phyloP scores from a whole-genome alignment of 2,888 invertebrate genomes.

The Yponomeuta malinellus region DNA sequence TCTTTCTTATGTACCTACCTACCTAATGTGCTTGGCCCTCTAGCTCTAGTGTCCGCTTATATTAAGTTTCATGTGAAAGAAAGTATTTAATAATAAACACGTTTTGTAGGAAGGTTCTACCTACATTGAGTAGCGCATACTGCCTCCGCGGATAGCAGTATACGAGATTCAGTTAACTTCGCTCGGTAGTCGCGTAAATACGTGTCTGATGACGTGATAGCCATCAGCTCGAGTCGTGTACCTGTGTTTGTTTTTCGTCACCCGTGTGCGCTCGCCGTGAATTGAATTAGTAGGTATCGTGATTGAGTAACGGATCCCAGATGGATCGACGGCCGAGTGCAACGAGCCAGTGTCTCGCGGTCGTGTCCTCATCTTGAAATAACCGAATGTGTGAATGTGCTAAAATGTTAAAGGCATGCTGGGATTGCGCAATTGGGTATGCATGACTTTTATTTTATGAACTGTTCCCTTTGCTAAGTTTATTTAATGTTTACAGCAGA shows the following conservation, averaged over 20 bases:
- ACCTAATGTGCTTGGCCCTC: too few species aligned
- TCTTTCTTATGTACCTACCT: too few species aligned
- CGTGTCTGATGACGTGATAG: constrained; percentile 35
- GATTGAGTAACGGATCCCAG: background rate
- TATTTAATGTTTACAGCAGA: background rate
- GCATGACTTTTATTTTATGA: constrained; percentile 25
- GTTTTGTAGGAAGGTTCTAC: background rate
- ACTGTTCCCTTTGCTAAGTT: too few species aligned
- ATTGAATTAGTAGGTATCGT: background rate
- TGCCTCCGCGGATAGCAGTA: background rate
- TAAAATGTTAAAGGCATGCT: constrained; percentile 65
- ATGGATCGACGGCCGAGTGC: background rate
- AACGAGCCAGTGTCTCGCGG: background rate
- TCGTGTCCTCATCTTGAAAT: background rate
- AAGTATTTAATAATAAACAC: constrained; percentile 2
- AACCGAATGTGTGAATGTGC: constrained; percentile 4
- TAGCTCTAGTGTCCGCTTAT: too few species aligned
- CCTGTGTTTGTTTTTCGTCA: constrained; percentile 69
- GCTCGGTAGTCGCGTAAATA: constrained; percentile 21
- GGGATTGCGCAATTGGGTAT: constrained; percentile 62
- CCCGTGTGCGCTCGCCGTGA: background rate
- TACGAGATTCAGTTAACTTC: background rate
- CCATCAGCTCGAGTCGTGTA: constrained; percentile 34
- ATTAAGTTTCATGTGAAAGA: too few species aligned
- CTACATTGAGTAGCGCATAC: background rate